These are phyloP conservation scores for Pseudomyrmex pallidus DNA, from an alignment of 1,140 invertebrate species.

Conservation along the genomic window DNA sequence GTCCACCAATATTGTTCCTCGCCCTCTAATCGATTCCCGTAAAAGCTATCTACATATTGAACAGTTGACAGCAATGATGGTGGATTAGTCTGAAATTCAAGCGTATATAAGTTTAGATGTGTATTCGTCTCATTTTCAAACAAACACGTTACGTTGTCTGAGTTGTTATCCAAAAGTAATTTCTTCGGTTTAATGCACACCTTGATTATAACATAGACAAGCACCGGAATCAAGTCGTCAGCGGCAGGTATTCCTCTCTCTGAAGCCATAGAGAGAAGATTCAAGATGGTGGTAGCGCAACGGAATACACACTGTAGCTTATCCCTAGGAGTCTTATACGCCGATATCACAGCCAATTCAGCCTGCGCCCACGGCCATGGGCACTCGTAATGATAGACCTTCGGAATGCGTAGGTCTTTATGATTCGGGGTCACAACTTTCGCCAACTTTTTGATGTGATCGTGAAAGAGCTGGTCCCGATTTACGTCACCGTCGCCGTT, in stretches of 20 bases:
- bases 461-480: conserved; percentile 94
- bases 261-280: conserved; percentile 93
- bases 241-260: conserved; percentile 94
- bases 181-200: conserved; percentile 84
- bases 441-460: conserved; percentile 95
- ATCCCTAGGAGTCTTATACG: conserved; percentile 97
- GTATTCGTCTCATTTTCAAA: too few species aligned
- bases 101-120: too few species aligned
- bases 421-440: conserved; percentile 93
- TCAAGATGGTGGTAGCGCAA: conserved; percentile 97
- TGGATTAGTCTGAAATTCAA: conserved; percentile 93
- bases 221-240: conserved; percentile 98
- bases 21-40: conserved; percentile 92
- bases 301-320: conserved; percentile 95
- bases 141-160: too few species aligned
- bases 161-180: neutral
- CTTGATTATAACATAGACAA: conserved; percentile 98
- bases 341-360: conserved; percentile 95
- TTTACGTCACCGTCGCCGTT: conserved; percentile 98
- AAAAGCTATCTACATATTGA: conserved; percentile 98
- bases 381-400: conserved; percentile 94
- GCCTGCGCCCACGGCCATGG: conserved; percentile 99
- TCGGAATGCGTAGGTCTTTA: conserved; percentile 93
- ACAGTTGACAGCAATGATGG: conserved; percentile 97
- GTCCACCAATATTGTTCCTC: conserved; percentile 99